These are phyloP conservation scores for Laterallus jamaicensis DNA, from an alignment of 2,113 vertebrate species.

Conservation along the genomic window DNA sequence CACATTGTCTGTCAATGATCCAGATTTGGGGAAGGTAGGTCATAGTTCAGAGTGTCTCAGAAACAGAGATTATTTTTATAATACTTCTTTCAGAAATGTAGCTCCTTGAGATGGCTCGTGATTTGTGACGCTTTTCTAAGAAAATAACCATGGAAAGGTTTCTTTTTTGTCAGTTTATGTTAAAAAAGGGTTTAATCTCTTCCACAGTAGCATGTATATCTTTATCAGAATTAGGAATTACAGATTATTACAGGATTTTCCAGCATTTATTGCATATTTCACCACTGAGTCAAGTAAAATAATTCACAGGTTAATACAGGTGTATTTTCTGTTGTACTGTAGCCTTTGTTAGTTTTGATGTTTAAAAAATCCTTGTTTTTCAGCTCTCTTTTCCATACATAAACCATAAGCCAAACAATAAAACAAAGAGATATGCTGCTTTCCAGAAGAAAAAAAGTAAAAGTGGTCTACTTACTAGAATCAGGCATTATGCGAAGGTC, in stretches of 20 bases:
- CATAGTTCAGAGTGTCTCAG: background rate
- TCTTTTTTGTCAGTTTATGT: background rate
- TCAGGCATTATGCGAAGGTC: conserved; percentile 98
- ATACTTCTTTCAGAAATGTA: background rate
- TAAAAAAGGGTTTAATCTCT: background rate
- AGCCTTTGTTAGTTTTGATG: background rate
- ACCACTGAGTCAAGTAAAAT: background rate
- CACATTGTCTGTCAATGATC: background rate
- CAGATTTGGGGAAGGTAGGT: background rate
- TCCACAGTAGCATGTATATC: background rate
- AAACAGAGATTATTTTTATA: background rate
- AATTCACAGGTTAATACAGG: background rate
- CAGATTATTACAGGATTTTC: background rate
- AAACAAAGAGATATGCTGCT: background rate
- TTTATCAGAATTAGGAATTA: background rate
- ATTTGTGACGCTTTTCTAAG: conserved; percentile 3
- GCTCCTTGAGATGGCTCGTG: background rate
- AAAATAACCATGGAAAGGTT: background rate
- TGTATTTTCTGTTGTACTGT: background rate
- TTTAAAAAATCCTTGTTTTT: background rate
- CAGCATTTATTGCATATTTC: background rate
- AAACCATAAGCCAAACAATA: background rate
- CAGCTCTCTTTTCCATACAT: background rate
- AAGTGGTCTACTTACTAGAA: conserved; percentile 84
- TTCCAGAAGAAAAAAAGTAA: background rate